Conservation (phyloP, 2,113 vertebrate species). For the Capricornis sumatraensis region DNA sequence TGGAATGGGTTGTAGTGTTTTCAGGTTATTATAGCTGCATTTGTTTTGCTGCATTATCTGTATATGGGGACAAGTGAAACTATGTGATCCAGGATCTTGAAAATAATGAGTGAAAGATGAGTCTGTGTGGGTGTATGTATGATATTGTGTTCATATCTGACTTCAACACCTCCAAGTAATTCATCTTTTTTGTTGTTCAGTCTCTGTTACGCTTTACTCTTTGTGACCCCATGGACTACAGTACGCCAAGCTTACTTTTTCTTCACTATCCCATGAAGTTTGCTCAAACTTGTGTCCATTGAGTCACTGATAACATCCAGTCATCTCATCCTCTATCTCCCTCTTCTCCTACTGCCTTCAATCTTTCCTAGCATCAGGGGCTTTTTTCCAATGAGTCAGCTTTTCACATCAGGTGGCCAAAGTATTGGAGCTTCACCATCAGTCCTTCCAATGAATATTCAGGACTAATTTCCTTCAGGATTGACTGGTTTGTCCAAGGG, state of each 20-base stretch:
- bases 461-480: neutral
- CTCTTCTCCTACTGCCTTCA: neutral
- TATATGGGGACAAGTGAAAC: conserved; percentile 32
- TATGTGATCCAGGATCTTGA: conserved; percentile 7
- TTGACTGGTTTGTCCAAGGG: neutral
- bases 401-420: neutral
- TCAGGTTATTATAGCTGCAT: conserved; percentile 75
- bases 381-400: neutral
- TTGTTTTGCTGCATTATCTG: conserved; percentile 56
- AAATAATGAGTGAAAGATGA: neutral
- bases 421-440: neutral
- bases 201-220: neutral
- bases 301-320: neutral
- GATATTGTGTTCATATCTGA: neutral
- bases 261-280: neutral
- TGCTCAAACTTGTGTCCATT: neutral
- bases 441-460: neutral
- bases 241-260: neutral
- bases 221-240: neutral
- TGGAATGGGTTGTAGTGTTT: conserved; percentile 77
- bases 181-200: neutral
- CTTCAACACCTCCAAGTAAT: neutral
- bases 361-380: neutral
- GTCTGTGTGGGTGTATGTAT: neutral
- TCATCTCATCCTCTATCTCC: neutral